Evolutionary conservation across 2,888 invertebrate genomes (phyloP).

Genomic region (Lathronympha strigana): DNA sequence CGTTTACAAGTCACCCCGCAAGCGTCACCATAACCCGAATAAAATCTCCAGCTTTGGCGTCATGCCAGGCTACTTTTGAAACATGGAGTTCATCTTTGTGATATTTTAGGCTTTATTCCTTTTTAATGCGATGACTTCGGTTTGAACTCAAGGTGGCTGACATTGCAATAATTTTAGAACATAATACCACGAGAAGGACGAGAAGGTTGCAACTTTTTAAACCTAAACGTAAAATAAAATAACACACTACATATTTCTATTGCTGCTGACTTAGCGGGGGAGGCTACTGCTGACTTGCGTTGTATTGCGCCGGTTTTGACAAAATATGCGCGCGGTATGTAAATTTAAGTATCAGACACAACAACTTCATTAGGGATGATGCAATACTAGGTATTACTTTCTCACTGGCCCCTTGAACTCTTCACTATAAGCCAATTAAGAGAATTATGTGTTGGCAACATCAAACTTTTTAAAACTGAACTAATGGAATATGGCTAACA

Average conservation of each 20-base stretch:
- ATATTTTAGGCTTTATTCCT: slow-evolving; percentile 26
- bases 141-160: background rate
- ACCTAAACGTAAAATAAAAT: too few relatives aligned
- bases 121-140: slow-evolving; percentile 17
- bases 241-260: too few relatives aligned
- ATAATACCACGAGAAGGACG: too few relatives aligned
- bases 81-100: slow-evolving; percentile 28
- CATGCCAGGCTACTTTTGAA: slow-evolving; percentile 24
- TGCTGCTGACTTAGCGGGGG: too few relatives aligned
- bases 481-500: background rate
- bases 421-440: slow-evolving; percentile 45
- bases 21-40: slow-evolving; percentile 18
- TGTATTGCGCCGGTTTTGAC: too few relatives aligned
- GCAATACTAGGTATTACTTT: slow-evolving; percentile 32
- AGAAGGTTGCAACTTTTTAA: too few relatives aligned
- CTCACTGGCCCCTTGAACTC: slow-evolving; percentile 29
- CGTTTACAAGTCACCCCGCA: background rate
- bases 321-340: too few relatives aligned
- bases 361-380: slow-evolving; percentile 26
- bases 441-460: background rate
- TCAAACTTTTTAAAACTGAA: slow-evolving; percentile 1
- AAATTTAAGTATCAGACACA: background rate
- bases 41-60: slow-evolving; percentile 9
- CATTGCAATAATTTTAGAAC: too few relatives aligned
- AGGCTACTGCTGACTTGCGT: too few relatives aligned